Conservation (phyloP, 2,113 vertebrate species). For the Ammodramus savannarum region DNA sequence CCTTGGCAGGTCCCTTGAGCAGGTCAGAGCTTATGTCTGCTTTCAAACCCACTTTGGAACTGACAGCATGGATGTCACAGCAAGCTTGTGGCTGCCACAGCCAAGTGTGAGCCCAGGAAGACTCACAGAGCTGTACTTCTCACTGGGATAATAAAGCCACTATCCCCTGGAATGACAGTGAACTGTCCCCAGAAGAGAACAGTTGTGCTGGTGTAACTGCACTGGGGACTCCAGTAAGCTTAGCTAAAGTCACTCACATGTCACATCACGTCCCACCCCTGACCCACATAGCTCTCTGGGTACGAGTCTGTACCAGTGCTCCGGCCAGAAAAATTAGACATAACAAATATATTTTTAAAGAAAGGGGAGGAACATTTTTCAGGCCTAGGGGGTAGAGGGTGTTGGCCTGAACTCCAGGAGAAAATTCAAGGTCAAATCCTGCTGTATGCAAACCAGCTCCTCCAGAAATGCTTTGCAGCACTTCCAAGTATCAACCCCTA, state of each 20-base stretch:
- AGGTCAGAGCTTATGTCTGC: not conserved
- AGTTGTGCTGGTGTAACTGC: not conserved
- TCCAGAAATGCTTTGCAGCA: not conserved
- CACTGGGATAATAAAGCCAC: not conserved
- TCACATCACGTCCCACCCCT: constrained; percentile 12
- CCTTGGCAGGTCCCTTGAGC: not conserved
- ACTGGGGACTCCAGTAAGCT: not conserved
- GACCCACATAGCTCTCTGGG: not conserved
- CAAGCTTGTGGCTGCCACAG: not conserved
- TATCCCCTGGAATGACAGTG: not conserved
- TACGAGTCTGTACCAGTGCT: not conserved
- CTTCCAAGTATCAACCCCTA: not conserved
- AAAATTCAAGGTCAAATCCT: constrained; percentile 40
- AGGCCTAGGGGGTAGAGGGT: constrained; percentile 1
- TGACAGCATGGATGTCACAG: not conserved
- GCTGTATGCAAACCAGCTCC: not conserved
- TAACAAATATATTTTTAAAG: constrained; percentile 58
- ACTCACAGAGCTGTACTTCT: not conserved
- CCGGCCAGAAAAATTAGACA: constrained; percentile 39
- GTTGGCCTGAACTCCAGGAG: constrained; percentile 17
- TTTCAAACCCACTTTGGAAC: not conserved
- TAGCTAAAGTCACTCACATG: not conserved
- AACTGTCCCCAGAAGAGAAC: not conserved
- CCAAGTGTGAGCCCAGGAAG: not conserved
- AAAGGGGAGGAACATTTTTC: constrained; percentile 8